Evolutionary conservation across 2,888 invertebrate species (phyloP).

Genomic region (Chrysopilus asiliformis): DNA sequence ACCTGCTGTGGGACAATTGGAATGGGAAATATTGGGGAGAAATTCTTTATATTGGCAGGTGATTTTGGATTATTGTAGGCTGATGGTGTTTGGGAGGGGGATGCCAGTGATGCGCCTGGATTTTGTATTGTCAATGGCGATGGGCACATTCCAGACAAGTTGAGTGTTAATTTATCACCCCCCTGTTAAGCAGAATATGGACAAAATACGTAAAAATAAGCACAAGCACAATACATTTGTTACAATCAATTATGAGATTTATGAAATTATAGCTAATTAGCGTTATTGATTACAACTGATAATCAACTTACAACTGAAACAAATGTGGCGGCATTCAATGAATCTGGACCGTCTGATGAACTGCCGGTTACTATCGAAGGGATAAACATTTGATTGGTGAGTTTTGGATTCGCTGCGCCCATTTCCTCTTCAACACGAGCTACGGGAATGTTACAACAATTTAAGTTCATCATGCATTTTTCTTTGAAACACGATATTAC

Average conservation of each 20-base stretch:
- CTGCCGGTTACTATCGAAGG: conserved; percentile 34
- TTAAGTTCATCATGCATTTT: conserved; percentile 14
- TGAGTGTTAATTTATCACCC: conserved; percentile 54
- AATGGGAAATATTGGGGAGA: not conserved
- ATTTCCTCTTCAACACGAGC: conserved; percentile 56
- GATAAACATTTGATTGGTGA: conserved; percentile 47
- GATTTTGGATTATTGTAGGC: conserved; percentile 12
- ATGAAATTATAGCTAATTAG: not conserved
- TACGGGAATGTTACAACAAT: conserved; percentile 22
- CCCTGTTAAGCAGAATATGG: conserved; percentile 37
- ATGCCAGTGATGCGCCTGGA: not conserved
- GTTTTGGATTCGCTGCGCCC: conserved; percentile 35
- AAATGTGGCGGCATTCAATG: conserved; percentile 52
- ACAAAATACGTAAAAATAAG: conserved; percentile 2
- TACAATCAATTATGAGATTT: not conserved
- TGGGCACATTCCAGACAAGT: conserved; percentile 37
- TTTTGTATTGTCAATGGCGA: not conserved
- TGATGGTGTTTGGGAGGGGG: conserved; percentile 16
- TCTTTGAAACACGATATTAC: conserved; percentile 44
- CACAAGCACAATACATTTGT: not conserved
- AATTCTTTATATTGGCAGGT: conserved; percentile 15
- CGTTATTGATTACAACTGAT: not conserved
- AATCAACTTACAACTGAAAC: conserved; percentile 56
- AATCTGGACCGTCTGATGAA: conserved; percentile 31
- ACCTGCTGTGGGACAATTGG: conserved; percentile 11